phyloP scores from a whole-genome alignment of 2,888 invertebrate species.

The Folsomia candida region DNA sequence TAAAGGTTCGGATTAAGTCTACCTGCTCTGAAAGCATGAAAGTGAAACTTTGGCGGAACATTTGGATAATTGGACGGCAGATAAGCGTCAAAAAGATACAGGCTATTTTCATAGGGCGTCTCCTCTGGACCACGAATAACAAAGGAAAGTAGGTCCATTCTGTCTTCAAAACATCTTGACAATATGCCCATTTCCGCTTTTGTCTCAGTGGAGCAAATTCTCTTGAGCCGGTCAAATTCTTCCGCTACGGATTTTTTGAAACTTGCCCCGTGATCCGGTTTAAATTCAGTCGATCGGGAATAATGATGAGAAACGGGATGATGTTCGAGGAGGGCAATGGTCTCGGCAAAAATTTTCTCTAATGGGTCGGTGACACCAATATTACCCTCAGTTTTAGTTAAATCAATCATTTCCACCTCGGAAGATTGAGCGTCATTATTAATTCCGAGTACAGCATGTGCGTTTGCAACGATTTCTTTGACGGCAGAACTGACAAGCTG shows the following conservation, averaged over 20 bases:
- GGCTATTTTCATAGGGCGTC: slow-evolving; percentile 90
- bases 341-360: background rate
- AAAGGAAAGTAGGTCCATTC: slow-evolving; percentile 73
- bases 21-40: slow-evolving; percentile 85
- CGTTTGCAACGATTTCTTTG: background rate
- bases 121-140: slow-evolving; percentile 87
- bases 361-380: background rate
- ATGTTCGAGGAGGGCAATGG: background rate
- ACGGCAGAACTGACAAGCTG: background rate
- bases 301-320: background rate
- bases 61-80: slow-evolving; percentile 84
- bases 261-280: slow-evolving; percentile 71
- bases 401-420: background rate
- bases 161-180: slow-evolving; percentile 51
- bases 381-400: background rate
- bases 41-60: slow-evolving; percentile 84
- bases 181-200: background rate
- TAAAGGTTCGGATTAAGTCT: slow-evolving; percentile 92
- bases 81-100: slow-evolving; percentile 92
- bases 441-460: background rate
- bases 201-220: slow-evolving; percentile 53
- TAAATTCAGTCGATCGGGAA: slow-evolving; percentile 55
- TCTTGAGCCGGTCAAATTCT: slow-evolving; percentile 75
- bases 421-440: background rate
- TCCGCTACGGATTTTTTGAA: slow-evolving; percentile 79